Evolutionary conservation across 2,888 invertebrate genomes (phyloP), one percentile per base, ranked within the genome.

Genomic region (Panopea generosa): DNA sequence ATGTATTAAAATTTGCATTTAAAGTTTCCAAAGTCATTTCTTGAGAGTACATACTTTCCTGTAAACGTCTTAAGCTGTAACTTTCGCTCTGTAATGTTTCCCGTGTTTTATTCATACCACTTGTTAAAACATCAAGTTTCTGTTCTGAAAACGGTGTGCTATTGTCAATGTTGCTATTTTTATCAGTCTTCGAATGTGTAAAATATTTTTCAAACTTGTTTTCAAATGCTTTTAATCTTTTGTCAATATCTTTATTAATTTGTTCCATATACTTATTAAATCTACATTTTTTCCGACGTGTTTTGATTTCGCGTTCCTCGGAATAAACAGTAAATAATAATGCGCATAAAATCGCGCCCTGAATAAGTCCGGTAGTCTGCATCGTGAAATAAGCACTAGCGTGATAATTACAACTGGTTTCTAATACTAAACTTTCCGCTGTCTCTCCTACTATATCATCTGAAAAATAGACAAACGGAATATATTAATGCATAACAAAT

Each of bases 71-170:
- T 33, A 85, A 68, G 33, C 70, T 77, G 29, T 82, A 74, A 43
- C 78, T 82, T 50, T 84, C 82, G 40, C 72, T 72, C 40, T 77
- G 60, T 27, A 85, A 56, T 11, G 74, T 75, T 11, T 83, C 77
- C 62, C 71, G 75, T 14, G 82, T 78, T 49, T 63, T 71, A 20
- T 73, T 79, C 56, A 84, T 72, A 49, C 76, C 68, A 18, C 57
- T 61, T 16, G 73, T 56, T 27, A 84, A 61, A 40, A 49, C 61
- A 16, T 75, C 76, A 3, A 83, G 56, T 60, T 76, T 81, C 9
- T 55, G 43, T 18, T 55, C 52, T 22, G 72, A 47, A 9, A 60
- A 59, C 20, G 55, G 40, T 18, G 69, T 49, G 33, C 70, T 74
- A 14, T 56, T 43, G 29, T 72, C 62, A n/a, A 69, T 56, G 43